Conservation (phyloP, 1,140 invertebrate genomes). For the Monochamus saltuarius region DNA sequence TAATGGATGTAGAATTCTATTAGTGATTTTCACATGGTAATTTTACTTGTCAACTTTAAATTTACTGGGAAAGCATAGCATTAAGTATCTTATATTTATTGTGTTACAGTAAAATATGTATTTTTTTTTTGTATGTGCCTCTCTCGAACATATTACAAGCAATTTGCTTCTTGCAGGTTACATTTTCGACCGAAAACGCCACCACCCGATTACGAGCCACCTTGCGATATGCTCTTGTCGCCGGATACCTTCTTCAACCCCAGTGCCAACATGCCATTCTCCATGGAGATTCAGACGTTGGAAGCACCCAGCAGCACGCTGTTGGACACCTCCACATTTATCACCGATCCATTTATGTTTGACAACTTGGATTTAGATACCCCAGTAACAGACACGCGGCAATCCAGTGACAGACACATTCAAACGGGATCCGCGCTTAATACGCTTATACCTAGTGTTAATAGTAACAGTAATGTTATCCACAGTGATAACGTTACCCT, state of each 20-base stretch:
- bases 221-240: conserved; percentile 38
- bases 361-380: conserved; percentile 50
- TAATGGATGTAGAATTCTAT: too few relatives aligned
- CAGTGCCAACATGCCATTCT: conserved; percentile 58
- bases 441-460: conserved; percentile 44
- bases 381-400: conserved; percentile 42
- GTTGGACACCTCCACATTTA: conserved; percentile 52
- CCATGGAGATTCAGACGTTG: conserved; percentile 56
- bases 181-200: conserved; percentile 77
- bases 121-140: too few relatives aligned
- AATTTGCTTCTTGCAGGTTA: conserved; percentile 57
- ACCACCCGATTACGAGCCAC: conserved; percentile 50
- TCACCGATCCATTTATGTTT: conserved; percentile 53
- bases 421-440: conserved; percentile 36
- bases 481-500: conserved; percentile 23
- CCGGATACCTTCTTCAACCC: conserved; percentile 52
- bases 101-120: too few relatives aligned
- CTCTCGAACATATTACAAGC: not conserved
- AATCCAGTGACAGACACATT: conserved; percentile 34
- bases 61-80: too few relatives aligned
- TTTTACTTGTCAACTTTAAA: too few relatives aligned
- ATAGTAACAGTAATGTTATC: conserved; percentile 36
- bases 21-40: too few relatives aligned
- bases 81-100: too few relatives aligned
- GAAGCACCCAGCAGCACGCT: conserved; percentile 36